Percentiles rank a stretch among this genome's conserved stretches.
These are phyloP conservation scores for Palythoa grandis DNA, from an alignment of 92 coral and sea anemone genomes.

Conservation along the genomic window DNA sequence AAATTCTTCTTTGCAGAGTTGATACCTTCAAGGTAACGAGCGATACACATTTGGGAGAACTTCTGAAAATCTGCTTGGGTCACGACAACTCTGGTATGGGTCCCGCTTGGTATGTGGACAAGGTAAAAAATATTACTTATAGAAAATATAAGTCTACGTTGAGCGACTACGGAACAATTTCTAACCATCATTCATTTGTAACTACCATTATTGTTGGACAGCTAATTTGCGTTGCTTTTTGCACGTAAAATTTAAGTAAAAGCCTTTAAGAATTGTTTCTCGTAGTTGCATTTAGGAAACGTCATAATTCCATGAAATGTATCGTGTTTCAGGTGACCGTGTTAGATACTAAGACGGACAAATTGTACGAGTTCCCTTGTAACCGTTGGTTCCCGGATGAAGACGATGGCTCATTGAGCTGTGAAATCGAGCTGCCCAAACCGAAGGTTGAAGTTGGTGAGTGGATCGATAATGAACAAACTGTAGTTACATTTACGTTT, in stretches of 20 bases:
- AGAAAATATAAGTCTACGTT: not conserved
- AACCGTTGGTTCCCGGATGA: constrained; percentile 86
- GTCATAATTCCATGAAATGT: not conserved
- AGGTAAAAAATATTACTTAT: not conserved
- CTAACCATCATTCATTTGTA: not conserved
- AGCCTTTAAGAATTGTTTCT: too few relatives aligned
- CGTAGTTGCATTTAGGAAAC: too few relatives aligned
- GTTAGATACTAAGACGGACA: constrained; percentile 65
- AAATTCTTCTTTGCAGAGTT: not conserved
- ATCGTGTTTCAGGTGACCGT: constrained; percentile 53
- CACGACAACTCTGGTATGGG: constrained; percentile 36
- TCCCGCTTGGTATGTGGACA: constrained; percentile 36
- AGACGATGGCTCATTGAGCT: constrained; percentile 63
- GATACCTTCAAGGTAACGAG: constrained; percentile 14
- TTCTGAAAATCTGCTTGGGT: constrained; percentile 17
- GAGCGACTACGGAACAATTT: too few relatives aligned
- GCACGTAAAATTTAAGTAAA: too few relatives aligned
- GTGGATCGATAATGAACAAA: not conserved
- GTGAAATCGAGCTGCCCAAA: constrained; percentile 49
- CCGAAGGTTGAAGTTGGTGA: constrained; percentile 28
- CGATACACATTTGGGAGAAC: constrained; percentile 19
- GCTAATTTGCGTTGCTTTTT: not conserved
- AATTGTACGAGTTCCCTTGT: constrained; percentile 73
- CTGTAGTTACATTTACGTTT: too few relatives aligned
- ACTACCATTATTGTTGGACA: too few relatives aligned